Evolutionary conservation across 2,888 invertebrate species (phyloP).

Genomic region (Drosophila tripunctata): DNA sequence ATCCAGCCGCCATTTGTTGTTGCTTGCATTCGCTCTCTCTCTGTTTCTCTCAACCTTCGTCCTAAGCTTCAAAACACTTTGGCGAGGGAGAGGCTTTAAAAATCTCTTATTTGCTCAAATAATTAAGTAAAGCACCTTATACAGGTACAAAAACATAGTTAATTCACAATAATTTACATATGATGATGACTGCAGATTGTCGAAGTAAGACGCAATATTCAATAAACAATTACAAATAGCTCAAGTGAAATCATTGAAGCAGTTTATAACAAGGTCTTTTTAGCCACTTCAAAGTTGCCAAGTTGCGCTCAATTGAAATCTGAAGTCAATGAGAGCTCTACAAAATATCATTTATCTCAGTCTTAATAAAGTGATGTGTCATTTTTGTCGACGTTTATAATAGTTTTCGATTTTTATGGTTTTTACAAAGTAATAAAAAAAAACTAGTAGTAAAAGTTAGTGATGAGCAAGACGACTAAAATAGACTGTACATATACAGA

Average conservation of each 20-base stretch:
- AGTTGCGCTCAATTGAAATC: slow-evolving; percentile 34
- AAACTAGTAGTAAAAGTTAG: too few species aligned
- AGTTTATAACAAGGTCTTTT: slow-evolving; percentile 36
- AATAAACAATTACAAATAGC: slow-evolving; percentile 24
- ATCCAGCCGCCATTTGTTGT: not conserved
- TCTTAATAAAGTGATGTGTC: slow-evolving; percentile 48
- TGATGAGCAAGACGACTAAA: too few species aligned
- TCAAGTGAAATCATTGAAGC: slow-evolving; percentile 13
- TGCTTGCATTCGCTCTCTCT: not conserved
- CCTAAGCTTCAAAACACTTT: too few species aligned
- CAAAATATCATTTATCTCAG: slow-evolving; percentile 13
- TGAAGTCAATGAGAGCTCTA: slow-evolving; percentile 13
- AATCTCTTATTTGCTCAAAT: not conserved
- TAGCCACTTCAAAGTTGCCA: slow-evolving; percentile 24
- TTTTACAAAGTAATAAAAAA: slow-evolving; percentile 14
- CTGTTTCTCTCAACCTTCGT: not conserved
- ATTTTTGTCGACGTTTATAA: slow-evolving; percentile 33
- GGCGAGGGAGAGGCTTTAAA: not conserved
- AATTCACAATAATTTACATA: slow-evolving; percentile 31
- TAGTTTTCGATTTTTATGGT: slow-evolving; percentile 3
- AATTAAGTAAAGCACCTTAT: not conserved
- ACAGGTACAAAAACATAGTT: not conserved
- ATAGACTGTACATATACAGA: too few species aligned
- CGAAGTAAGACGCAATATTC: slow-evolving; percentile 14
- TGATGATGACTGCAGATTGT: slow-evolving; percentile 12